A percentile compares a stretch with the other conserved stretches of the same genome.
phyloP scores from a whole-genome alignment of 2,113 vertebrate species.

The Gasterosteus aculeatus region DNA sequence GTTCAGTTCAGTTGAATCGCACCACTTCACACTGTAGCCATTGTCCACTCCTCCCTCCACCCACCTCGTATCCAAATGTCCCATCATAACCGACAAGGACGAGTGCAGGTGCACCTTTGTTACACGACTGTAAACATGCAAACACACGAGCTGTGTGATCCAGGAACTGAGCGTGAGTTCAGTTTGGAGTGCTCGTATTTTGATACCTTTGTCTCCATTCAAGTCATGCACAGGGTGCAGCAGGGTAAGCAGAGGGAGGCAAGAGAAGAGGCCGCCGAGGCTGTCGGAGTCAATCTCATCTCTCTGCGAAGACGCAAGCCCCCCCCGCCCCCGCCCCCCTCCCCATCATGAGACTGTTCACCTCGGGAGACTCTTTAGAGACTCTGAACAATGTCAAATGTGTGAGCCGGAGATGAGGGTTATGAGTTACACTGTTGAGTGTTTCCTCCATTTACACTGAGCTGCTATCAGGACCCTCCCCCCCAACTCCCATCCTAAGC shows the following conservation, averaged over 20 bases:
- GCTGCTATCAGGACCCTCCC: conserved; percentile 38
- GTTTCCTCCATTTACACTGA: conserved; percentile 46
- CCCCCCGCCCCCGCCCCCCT: background rate
- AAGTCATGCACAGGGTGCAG: conserved; percentile 7
- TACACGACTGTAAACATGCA: conserved; percentile 28
- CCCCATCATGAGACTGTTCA: conserved; percentile 46
- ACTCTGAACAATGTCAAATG: conserved; percentile 42
- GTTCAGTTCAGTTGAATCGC: conserved; percentile 23
- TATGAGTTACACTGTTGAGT: conserved; percentile 27
- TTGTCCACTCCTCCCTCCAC: conserved; percentile 5
- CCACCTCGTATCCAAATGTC: conserved; percentile 19
- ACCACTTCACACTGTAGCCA: conserved; percentile 23
- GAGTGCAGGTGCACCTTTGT: conserved; percentile 15
- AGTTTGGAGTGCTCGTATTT: conserved; percentile 44
- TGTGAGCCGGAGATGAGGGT: conserved; percentile 29
- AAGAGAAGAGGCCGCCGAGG: background rate
- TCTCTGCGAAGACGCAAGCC: conserved; percentile 31
- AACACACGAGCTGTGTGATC: conserved; percentile 21
- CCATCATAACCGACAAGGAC: background rate
- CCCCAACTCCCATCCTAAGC: background rate
- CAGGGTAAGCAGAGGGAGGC: background rate
- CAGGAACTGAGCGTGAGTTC: conserved; percentile 25
- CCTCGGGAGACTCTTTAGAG: conserved; percentile 51
- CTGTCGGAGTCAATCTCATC: conserved; percentile 47
- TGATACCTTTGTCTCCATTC: conserved; percentile 57